Conservation (phyloP, 2,888 invertebrate species). For the Drosophila lutescens region DNA sequence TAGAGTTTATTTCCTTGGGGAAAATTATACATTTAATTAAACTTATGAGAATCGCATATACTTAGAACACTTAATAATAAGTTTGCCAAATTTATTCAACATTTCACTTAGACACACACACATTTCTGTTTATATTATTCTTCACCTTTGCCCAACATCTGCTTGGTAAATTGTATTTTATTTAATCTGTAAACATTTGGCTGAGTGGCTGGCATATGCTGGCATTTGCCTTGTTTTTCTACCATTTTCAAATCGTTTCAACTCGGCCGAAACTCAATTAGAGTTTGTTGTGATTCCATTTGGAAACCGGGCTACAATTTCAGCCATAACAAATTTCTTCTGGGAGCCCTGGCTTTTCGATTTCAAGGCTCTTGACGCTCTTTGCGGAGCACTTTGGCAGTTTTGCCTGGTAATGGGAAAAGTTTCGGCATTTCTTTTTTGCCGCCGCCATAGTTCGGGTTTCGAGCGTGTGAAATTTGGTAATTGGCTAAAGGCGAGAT, state of each 20-base stretch:
- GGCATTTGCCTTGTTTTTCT: slow-evolving; percentile 13
- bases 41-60: neutral
- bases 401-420: slow-evolving; percentile 64
- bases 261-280: slow-evolving; percentile 64
- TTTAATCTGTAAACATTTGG: slow-evolving; percentile 38
- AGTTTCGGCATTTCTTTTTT: slow-evolving; percentile 48
- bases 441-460: slow-evolving; percentile 43
- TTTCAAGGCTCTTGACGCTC: slow-evolving; percentile 43
- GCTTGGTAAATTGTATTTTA: slow-evolving; percentile 27
- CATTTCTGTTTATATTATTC: slow-evolving; percentile 4
- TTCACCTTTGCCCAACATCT: slow-evolving; percentile 24
- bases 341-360: slow-evolving; percentile 28
- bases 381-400: slow-evolving; percentile 30
- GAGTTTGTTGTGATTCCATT: slow-evolving; percentile 69
- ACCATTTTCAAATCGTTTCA: slow-evolving; percentile 51
- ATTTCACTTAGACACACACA: slow-evolving; percentile 16
- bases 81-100: slow-evolving; percentile 21
- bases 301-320: slow-evolving; percentile 30
- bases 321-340: slow-evolving; percentile 16
- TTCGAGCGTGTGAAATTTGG: slow-evolving; percentile 45
- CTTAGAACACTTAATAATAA: neutral
- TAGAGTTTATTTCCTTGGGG: neutral
- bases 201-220: neutral
- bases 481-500: slow-evolving; percentile 28
- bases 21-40: neutral